A percentile compares a stretch with the other conserved stretches of the same genome.
Conservation (phyloP, 2,888 invertebrate species). For the Drosophila paramelanica region DNA sequence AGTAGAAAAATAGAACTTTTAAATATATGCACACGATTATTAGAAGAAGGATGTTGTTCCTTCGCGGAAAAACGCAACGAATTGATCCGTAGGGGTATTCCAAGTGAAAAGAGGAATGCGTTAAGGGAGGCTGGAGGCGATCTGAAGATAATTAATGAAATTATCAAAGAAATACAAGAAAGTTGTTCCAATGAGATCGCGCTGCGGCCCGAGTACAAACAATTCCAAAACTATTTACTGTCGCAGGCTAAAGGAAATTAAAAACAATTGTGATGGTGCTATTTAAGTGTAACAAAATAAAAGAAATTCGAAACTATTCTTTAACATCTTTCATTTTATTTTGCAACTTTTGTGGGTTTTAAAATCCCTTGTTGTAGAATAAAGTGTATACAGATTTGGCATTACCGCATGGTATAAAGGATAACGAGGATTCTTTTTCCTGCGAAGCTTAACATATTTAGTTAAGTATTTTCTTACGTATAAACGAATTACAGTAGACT, state of each 20-base stretch:
- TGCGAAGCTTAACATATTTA: no score
- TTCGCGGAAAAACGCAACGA: background rate
- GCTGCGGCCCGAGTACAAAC: background rate
- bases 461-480: no score
- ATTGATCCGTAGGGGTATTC: background rate
- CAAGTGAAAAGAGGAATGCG: background rate
- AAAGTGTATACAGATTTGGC: no score
- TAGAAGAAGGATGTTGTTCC: background rate
- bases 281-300: no score
- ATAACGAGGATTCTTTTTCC: no score
- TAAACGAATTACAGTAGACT: no score
- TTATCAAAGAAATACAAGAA: slow-evolving; percentile 11
- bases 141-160: background rate
- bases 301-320: no score
- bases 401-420: no score
- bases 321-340: no score
- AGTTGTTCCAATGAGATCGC: background rate
- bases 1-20: background rate
- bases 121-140: background rate
- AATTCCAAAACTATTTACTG: slow-evolving; percentile 4
- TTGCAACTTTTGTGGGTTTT: no score
- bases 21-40: slow-evolving; percentile 4
- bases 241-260: background rate
- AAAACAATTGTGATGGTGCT: background rate
- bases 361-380: no score